Base-by-base conservation (phyloP, 2,113 vertebrate genomes). In the Microtus pennsylvanicus region DNA sequence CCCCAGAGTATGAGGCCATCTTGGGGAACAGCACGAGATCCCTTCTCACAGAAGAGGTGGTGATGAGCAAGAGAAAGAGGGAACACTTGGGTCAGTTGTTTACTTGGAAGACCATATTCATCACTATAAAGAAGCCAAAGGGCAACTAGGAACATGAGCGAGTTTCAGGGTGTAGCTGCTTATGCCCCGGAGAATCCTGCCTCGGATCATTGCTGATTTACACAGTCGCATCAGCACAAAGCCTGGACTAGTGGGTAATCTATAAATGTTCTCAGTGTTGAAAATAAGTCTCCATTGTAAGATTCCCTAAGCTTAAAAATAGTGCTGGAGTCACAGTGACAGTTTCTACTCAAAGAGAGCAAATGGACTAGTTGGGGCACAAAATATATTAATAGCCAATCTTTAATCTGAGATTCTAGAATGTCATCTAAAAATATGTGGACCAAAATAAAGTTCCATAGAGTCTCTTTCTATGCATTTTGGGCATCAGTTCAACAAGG, bases 381-480 rank as follows among this genome's bases (percentile, higher is more conserved):
- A 77, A 45, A 78, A 67, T 67, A 33, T 81, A 65, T 42, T 85
- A 77, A 78, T 75, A 83, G 70, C 77, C 33, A 22, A 26, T n/a
- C 50, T 74, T 90, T 47, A 50, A 45, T 93, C 47, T 77, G 65
- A 88, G 21, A 0, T 78, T 93, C 12, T 90, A 91, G 55, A 95
- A 75, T 93, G 30, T 50, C 63, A 30, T 65, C 61, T 86, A 78
- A 91, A 85, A 74, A 80, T 58, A 38, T 72, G 58, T 70, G 8
- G 1, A 28, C 67, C 35, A 83, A 69, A 94, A 80, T n/a, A 63
- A 80, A 52, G 72, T 12, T 13, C 35, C 75, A 69, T 12, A 65
- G 45, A 50, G 1, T 83, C 24, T 45, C 58, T 96, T 87, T 5
- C 42, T 93, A 65, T 58, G 19, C 63, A 70, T 78, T 93, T 86